Evolutionary conservation across 2,797 vertebrate species (phyloP).

Genomic region (Tragelaphus eurycerus): DNA sequence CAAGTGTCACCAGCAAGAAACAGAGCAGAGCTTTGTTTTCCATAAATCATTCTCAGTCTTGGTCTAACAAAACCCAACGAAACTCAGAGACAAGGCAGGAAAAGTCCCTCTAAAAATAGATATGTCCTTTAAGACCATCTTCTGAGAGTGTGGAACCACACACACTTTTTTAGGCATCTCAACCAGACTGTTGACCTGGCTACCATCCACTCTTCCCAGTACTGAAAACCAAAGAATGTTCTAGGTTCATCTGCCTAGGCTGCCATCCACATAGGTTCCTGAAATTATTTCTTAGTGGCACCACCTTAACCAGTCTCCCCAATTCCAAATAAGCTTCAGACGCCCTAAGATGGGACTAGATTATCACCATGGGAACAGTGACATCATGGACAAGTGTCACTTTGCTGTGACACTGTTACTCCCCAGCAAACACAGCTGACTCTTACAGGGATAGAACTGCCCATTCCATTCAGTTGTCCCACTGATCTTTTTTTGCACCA

Average conservation of each 20-base stretch:
- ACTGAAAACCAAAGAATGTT: neutral
- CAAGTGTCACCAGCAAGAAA: neutral
- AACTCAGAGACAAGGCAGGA: neutral
- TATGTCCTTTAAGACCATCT: neutral
- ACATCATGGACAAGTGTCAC: neutral
- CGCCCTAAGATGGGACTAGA: neutral
- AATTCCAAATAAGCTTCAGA: neutral
- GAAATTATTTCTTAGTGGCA: neutral
- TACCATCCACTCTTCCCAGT: neutral
- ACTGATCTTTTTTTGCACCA: neutral
- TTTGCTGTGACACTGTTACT: neutral
- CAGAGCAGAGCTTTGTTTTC: neutral
- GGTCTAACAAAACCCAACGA: neutral
- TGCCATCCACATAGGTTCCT: neutral
- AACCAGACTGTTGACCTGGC: neutral
- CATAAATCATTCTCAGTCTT: neutral
- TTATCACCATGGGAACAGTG: neutral
- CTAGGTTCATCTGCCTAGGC: neutral
- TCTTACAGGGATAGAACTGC: neutral
- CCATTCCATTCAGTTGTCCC: neutral
- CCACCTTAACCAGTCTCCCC: neutral
- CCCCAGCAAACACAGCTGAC: neutral
- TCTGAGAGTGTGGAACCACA: neutral
- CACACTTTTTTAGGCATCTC: neutral
- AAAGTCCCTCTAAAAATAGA: neutral